Conservation (phyloP, 2,888 invertebrate species). For the Synanthedon formicaeformis region DNA sequence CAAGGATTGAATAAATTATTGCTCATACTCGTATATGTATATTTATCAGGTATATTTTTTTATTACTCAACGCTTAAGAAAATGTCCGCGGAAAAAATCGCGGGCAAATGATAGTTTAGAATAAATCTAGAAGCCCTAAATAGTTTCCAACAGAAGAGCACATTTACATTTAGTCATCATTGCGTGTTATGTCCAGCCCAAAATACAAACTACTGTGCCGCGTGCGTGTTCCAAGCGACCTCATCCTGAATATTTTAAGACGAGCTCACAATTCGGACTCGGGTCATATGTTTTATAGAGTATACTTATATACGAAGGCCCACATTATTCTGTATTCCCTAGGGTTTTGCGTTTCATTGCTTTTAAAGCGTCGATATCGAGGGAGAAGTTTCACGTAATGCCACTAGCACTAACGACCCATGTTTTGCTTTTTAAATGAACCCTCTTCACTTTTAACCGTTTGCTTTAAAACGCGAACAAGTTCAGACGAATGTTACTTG, state of each 20-base stretch:
- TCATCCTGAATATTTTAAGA: constrained; percentile 54
- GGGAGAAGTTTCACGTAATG: constrained; percentile 13
- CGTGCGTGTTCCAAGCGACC: constrained; percentile 41
- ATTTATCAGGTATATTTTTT: too few species aligned
- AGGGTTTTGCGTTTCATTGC: constrained; percentile 33
- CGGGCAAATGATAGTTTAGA: background rate
- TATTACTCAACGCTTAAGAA: too few species aligned
- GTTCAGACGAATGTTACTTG: background rate
- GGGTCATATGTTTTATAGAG: constrained; percentile 16
- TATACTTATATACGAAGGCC: constrained; percentile 9
- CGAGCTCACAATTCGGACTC: constrained; percentile 27
- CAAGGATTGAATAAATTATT: too few species aligned
- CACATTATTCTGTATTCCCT: constrained; percentile 25
- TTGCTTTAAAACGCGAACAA: background rate
- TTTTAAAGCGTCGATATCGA: constrained; percentile 29
- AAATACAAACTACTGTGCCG: constrained; percentile 42
- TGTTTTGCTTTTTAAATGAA: constrained; percentile 12
- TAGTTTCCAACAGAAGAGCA: constrained; percentile 10
- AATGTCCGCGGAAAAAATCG: too few species aligned
- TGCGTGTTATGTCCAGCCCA: constrained; percentile 47
- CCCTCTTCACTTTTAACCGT: background rate
- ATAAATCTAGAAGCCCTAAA: constrained; percentile 2
- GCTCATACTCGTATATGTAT: too few species aligned
- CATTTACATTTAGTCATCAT: constrained; percentile 29
- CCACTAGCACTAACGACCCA: constrained; percentile 19